phyloP scores from a whole-genome alignment of 2,113 vertebrate species.

The Alces alces region DNA sequence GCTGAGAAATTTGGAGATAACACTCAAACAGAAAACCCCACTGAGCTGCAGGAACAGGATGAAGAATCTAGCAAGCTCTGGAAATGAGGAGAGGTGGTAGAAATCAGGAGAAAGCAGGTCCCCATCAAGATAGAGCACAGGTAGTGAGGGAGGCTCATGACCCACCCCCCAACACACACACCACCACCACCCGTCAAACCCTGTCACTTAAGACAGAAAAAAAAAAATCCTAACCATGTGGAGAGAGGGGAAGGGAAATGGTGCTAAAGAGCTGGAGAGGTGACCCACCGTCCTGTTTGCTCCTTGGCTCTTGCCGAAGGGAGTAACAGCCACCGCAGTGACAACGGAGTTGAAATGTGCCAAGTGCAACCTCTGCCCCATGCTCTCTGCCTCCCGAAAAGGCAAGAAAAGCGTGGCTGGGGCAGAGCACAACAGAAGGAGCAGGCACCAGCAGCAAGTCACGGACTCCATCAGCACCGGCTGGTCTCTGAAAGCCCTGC shows the following conservation, averaged over 20 bases:
- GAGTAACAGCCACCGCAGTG: constrained; percentile 64
- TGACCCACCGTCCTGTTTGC: constrained; percentile 60
- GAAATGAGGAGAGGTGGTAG: neutral
- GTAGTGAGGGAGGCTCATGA: neutral
- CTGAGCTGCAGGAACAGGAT: neutral
- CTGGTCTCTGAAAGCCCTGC: constrained; percentile 16
- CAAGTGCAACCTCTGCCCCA: constrained; percentile 59
- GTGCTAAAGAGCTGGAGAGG: constrained; percentile 29
- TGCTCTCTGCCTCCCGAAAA: constrained; percentile 58
- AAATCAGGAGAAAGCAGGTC: neutral
- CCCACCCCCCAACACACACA: neutral
- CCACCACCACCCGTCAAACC: neutral
- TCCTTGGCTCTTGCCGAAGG: constrained; percentile 64
- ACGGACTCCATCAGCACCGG: neutral
- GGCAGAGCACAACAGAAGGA: constrained; percentile 27
- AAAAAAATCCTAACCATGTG: neutral
- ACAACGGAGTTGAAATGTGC: constrained; percentile 61
- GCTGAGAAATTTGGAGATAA: constrained; percentile 14
- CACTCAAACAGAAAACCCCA: neutral
- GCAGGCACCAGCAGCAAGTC: neutral
- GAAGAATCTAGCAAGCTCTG: neutral
- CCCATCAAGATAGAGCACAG: neutral
- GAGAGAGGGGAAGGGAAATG: neutral
- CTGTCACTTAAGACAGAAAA: neutral
- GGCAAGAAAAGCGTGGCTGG: constrained; percentile 19